These are phyloP conservation scores for Sphaeridia pumilis DNA, from an alignment of 2,888 invertebrate species.

Conservation along the genomic window DNA sequence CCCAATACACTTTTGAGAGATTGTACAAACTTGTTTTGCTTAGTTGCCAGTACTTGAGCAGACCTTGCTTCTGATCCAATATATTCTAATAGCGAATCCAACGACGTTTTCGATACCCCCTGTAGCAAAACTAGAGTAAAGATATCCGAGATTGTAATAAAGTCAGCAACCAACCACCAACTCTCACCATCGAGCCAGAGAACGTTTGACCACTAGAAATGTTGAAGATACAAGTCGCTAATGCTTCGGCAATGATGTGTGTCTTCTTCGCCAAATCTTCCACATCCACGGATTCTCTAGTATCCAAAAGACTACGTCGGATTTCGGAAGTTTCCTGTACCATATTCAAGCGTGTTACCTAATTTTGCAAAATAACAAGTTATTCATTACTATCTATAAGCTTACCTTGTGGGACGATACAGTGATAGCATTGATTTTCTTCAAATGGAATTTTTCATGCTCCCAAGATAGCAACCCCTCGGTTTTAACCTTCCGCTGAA, in stretches of 20 bases:
- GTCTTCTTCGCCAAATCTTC: constrained; percentile 55
- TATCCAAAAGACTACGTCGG: constrained; percentile 47
- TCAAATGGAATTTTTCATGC: constrained; percentile 89
- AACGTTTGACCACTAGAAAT: constrained; percentile 53
- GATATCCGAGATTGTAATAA: not conserved
- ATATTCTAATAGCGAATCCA: constrained; percentile 64
- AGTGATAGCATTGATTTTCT: constrained; percentile 44
- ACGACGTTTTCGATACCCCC: constrained; percentile 60
- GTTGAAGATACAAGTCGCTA: constrained; percentile 71
- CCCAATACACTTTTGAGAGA: constrained; percentile 60
- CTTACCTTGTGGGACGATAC: constrained; percentile 25
- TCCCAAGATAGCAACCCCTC: constrained; percentile 90
- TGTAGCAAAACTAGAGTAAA: constrained; percentile 38
- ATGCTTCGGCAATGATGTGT: constrained; percentile 63
- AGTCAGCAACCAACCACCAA: not conserved
- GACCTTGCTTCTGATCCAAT: constrained; percentile 61
- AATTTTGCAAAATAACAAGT: too few species aligned
- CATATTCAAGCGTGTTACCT: too few species aligned
- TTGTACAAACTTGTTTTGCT: constrained; percentile 55
- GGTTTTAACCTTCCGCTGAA: constrained; percentile 91
- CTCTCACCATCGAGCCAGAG: constrained; percentile 58
- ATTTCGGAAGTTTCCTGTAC: constrained; percentile 23
- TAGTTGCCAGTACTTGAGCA: constrained; percentile 56
- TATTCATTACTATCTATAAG: not conserved
- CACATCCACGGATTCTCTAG: constrained; percentile 47